Evolutionary conservation across 2,797 vertebrate genomes (phyloP), one percentile per base, ranked within the genome.

Genomic region (Lycodopsis pacificus): DNA sequence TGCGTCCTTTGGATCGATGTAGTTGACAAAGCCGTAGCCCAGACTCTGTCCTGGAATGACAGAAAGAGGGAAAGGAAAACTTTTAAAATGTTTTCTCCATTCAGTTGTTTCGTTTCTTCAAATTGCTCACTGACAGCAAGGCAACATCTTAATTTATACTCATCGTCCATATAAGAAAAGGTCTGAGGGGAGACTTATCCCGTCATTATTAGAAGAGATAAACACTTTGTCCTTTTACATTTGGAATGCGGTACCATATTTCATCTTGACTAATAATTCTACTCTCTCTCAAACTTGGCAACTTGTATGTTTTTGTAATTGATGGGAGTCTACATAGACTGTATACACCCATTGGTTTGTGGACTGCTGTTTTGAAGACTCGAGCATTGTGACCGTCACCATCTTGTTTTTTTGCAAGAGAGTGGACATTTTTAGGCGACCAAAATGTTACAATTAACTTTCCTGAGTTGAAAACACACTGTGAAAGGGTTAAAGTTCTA

Each of bases 21-120:
- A 99, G 95, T 99, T 99, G 93, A 99, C 98, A 94, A 99, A 99
- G 63, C 98, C 98, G 59, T 99, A 99, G 84, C 98, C 98, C 94
- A 99, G 95, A 92, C 98, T 99, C 93, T 99, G 98, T 63, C 98
- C 98, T 99, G 89, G 82, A 92, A 89, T 51, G 70, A 0, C 22
- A 91, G 48, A 80, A 58, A 83, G 71, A 85, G 13, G 7, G 34
- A 61, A 67, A 82, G 5, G 76, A 73, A 74, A 54, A n/a, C 30
- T 59, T 81, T 83, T 64, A 63, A 76, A 79, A 84, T 49, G 42
- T 71, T 38, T 64, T 22, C 25, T 76, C 32, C 2, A 65, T 67
- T 65, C 14, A 36, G 7, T 66, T 25, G 12, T 38, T 81, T 71
- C 1, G 4, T 40, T 65, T 19, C 19, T 36, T 38, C 3, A 70